phyloP scores from a whole-genome alignment of 2,888 invertebrate species.

The Sinhomidia bicolor region DNA sequence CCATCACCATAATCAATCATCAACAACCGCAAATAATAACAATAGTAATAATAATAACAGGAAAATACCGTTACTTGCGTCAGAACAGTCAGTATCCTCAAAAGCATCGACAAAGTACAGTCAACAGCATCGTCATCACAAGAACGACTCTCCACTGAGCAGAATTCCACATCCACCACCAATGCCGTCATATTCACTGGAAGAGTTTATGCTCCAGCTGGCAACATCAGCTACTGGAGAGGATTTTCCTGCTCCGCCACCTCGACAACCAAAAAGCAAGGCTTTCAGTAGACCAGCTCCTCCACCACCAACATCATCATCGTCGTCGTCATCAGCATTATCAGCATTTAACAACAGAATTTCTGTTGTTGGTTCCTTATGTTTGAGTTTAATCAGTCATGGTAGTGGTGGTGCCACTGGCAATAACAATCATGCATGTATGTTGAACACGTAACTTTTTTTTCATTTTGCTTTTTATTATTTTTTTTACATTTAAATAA shows the following conservation, averaged over 20 bases:
- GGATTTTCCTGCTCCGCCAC: slow-evolving; percentile 59
- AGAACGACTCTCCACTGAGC: slow-evolving; percentile 44
- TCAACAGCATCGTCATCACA: no score
- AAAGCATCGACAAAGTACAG: slow-evolving; percentile 39
- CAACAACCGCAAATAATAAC: not conserved
- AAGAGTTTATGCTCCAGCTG: slow-evolving; percentile 35
- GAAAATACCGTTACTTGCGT: slow-evolving; percentile 37
- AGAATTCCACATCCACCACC: slow-evolving; percentile 66
- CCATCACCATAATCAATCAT: not conserved
- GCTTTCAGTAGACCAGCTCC: slow-evolving; percentile 40
- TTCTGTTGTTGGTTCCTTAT: slow-evolving; percentile 67
- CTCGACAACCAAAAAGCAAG: slow-evolving; percentile 28
- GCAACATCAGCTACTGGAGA: not conserved
- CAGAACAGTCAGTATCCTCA: slow-evolving; percentile 31
- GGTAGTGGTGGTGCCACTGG: not conserved
- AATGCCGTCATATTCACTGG: slow-evolving; percentile 68
- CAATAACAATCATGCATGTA: slow-evolving; percentile 56
- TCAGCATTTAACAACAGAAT: slow-evolving; percentile 24
- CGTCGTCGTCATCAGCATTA: not conserved
- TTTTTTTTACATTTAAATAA: no score
- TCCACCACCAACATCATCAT: slow-evolving; percentile 8
- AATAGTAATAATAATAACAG: slow-evolving; percentile 13
- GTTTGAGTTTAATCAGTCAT: slow-evolving; percentile 55
- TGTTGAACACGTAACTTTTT: slow-evolving; percentile 16
- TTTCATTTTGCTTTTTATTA: no score